Conservation (phyloP, 2,797 vertebrate species). For the Chromobotia macracanthus region DNA sequence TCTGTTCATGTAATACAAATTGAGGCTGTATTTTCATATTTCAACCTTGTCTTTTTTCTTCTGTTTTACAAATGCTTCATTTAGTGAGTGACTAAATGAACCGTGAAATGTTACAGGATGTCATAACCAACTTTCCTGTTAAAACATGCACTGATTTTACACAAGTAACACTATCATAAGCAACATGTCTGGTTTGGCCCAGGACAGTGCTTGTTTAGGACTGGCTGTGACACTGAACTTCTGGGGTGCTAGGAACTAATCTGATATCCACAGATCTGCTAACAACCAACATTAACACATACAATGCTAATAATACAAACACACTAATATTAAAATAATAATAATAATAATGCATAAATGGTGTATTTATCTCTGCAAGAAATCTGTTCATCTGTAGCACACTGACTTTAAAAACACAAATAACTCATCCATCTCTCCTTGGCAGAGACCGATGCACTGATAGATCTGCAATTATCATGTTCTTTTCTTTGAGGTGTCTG, state of each 20-base stretch:
- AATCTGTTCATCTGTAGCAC: too few species aligned
- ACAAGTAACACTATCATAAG: constrained; percentile 67
- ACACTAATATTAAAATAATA: constrained; percentile 8
- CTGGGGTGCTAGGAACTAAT: constrained; percentile 25
- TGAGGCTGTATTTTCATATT: constrained; percentile 77
- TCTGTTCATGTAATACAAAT: constrained; percentile 77
- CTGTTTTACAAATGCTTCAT: constrained; percentile 22
- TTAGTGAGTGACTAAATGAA: constrained; percentile 63
- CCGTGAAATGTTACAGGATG: constrained; percentile 54
- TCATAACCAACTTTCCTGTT: constrained; percentile 65
- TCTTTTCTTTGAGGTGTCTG: constrained; percentile 68
- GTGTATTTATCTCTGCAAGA: too few species aligned
- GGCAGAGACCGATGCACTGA: constrained; percentile 68
- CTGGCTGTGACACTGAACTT: constrained; percentile 45
- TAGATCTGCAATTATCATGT: constrained; percentile 78
- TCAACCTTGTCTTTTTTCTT: constrained; percentile 59
- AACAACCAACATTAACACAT: neutral
- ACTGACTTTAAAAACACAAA: constrained; percentile 57
- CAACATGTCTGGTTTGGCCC: constrained; percentile 48
- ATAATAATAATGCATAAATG: neutral
- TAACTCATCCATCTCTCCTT: constrained; percentile 76
- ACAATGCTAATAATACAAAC: neutral
- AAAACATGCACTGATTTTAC: constrained; percentile 68
- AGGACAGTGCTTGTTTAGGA: neutral
- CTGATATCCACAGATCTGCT: neutral